Conservation (phyloP, 37 sponge, comb jelly and placozoan species). For the Chondrilla cf. caribensis region DNA sequence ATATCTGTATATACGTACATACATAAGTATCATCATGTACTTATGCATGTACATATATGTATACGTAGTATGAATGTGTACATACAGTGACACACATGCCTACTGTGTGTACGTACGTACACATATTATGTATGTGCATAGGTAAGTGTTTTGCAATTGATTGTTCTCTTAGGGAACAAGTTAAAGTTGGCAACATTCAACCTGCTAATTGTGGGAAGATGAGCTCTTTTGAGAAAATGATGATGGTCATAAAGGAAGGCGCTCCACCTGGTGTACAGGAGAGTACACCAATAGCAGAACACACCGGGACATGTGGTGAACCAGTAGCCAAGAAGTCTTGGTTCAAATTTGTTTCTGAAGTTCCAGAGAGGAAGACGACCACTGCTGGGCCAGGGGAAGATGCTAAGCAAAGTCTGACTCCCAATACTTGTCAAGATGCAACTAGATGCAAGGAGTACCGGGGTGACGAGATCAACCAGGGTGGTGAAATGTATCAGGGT, state of each 20-base stretch:
- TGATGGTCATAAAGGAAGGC: conserved; percentile 8
- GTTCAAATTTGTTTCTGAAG: conserved; percentile 12
- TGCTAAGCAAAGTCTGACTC: neutral
- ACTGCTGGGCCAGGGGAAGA: neutral
- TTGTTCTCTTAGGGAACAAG: too few species aligned
- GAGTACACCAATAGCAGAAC: conserved; percentile 9
- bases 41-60: too few species aligned
- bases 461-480: too few species aligned
- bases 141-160: too few species aligned
- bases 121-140: too few species aligned
- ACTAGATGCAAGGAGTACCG: neutral
- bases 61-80: too few species aligned
- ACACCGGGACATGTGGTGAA: neutral
- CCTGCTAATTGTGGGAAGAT: neutral
- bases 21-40: too few species aligned
- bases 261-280: neutral
- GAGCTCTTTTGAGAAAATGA: conserved; percentile 30
- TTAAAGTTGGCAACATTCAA: too few species aligned
- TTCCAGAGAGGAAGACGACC: neutral
- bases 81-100: too few species aligned
- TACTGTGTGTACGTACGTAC: too few species aligned
- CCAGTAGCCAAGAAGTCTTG: neutral
- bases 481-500: too few species aligned
- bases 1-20: too few species aligned
- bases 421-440: neutral